Base-by-base conservation (phyloP, 2,113 vertebrate genomes). In the Podocnemis expansa region DNA sequence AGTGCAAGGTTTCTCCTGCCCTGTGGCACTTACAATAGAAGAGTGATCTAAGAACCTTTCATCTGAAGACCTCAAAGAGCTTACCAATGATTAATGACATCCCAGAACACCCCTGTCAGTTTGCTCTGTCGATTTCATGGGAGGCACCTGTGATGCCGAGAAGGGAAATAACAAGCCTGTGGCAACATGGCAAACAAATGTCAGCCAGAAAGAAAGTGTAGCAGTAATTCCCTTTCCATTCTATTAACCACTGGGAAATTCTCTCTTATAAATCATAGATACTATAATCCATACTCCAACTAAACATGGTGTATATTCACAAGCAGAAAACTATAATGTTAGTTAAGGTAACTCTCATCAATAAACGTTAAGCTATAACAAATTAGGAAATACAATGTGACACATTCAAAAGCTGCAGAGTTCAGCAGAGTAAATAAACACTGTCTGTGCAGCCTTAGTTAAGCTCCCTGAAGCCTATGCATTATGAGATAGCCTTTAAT, bases 401-500 rank as follows among this genome's bases (percentile, higher is more conserved):
- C 19, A 8, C 21, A 41, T 73, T 10, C 38, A 73, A 24, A 73
- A 73, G 21, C 24, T 41, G 67, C 67, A 73, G 41, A 73, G 67
- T 17, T 9, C 38, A 73, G 67, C n/a, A 73, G 19, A 73, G 38
- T n/a, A 73, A 24, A 38, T 41, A 17, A 19, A 41, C n/a, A 6
- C 41, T 73, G 67, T 10, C n/a, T 19, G 10, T n/a, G 38, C n/a
- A 73, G n/a, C 63, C 38, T 41, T 73, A 10, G 12, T 4, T 27
- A 2, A 1, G 21, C 17, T 60, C 79, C 34, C 17, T 81, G 10
- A 58, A 11, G 6, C 10, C 8, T 31, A 78, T 3, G 1, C 55
- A 2, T 55, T 6, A 2, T 1, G 55, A 17, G 25, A 10, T 29
- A 14, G 52, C 29, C 5, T 3, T 3, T 52, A 29, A 45, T 2